Percentiles rank a stretch among this genome's conserved stretches.
Evolutionary conservation across 1,140 invertebrate genomes (phyloP).

Genomic region (Zaprionus nigranus): DNA sequence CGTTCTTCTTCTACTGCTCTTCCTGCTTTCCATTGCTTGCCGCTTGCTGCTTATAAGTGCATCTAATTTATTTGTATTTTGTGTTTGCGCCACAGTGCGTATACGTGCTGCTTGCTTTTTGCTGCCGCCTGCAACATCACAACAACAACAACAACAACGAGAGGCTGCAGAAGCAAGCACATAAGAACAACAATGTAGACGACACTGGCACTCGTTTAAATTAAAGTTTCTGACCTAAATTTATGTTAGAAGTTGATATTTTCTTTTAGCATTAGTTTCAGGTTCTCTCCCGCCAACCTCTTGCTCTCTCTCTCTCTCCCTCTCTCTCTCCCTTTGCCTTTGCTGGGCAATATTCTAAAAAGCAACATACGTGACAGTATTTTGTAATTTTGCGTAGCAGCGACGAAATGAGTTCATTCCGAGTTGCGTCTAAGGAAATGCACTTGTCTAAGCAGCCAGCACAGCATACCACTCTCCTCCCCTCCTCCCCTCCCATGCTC

Average conservation of each 20-base stretch:
- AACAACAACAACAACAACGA: constrained; percentile 38
- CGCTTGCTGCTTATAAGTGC: constrained; percentile 55
- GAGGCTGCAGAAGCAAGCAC: constrained; percentile 2
- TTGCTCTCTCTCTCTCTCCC: no score
- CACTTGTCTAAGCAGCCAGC: constrained; percentile 32
- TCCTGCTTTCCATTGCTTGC: no score
- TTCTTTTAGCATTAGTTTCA: constrained; percentile 49
- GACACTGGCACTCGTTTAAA: constrained; percentile 72
- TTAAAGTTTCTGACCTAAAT: constrained; percentile 81
- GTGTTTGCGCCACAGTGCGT: constrained; percentile 75
- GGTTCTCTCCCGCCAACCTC: neutral
- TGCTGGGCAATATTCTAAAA: constrained; percentile 73
- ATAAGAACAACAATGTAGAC: constrained; percentile 43
- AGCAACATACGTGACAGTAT: constrained; percentile 81
- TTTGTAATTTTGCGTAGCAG: constrained; percentile 65
- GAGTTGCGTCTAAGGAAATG: constrained; percentile 50
- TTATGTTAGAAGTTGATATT: constrained; percentile 81
- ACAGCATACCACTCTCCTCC: neutral
- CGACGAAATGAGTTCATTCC: constrained; percentile 67
- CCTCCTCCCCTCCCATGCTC: neutral
- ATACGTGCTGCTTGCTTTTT: constrained; percentile 63
- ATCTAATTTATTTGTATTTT: constrained; percentile 83
- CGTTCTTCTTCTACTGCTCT: no score
- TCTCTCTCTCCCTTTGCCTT: constrained; percentile 2
- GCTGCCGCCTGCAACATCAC: constrained; percentile 27